Evolutionary conservation across 2,797 vertebrate genomes (phyloP).

Genomic region (Scyliorhinus canicula): DNA sequence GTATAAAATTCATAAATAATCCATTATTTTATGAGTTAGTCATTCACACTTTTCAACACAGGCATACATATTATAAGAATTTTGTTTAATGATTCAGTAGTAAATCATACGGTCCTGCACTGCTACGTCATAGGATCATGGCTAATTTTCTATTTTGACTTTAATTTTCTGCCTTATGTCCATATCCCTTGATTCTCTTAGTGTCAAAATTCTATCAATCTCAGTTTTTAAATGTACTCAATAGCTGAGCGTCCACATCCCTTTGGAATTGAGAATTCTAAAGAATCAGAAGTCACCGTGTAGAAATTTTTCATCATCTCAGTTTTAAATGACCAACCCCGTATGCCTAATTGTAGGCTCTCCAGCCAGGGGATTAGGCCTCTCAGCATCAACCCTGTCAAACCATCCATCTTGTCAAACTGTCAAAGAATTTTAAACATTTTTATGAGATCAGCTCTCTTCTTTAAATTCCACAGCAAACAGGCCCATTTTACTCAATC

Average conservation of each 20-base stretch:
- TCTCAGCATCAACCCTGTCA: not conserved
- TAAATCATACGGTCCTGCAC: not conserved
- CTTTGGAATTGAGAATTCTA: not conserved
- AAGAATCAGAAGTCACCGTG: not conserved
- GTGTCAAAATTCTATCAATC: not conserved
- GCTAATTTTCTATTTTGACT: not conserved
- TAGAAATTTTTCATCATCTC: not conserved
- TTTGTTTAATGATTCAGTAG: not conserved
- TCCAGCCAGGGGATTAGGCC: not conserved
- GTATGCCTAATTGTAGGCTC: not conserved
- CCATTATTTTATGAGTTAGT: not conserved
- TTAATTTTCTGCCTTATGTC: not conserved
- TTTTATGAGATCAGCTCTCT: too few species aligned
- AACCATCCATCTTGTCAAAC: not conserved
- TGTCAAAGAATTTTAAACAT: too few species aligned
- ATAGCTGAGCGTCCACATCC: not conserved
- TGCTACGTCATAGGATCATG: not conserved
- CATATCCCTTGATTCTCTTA: not conserved
- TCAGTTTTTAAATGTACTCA: too few species aligned
- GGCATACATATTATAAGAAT: not conserved
- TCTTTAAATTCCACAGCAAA: too few species aligned
- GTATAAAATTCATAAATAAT: not conserved
- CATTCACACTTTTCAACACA: not conserved
- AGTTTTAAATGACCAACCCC: not conserved
- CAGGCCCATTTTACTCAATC: too few species aligned